Evolutionary conservation across 1,140 invertebrate genomes (phyloP), one percentile per base, ranked within the genome.

Genomic region (Piezodorus guildinii): DNA sequence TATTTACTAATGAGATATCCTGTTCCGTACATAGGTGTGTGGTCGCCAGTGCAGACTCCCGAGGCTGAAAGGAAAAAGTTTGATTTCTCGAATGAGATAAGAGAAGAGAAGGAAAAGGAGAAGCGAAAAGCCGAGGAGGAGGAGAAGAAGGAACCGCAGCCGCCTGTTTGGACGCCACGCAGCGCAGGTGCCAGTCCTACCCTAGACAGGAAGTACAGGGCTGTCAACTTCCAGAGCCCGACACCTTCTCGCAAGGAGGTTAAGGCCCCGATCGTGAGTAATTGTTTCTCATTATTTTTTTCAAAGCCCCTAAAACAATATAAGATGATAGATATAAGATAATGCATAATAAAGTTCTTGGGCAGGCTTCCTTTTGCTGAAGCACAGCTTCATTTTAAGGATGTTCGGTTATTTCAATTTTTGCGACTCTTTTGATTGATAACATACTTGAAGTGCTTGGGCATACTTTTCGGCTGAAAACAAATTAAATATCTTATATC

Each of bases 161-260:
- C 81, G 39, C 78, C 85, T 5, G 77, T 90, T 62, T 91, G 88
- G 88, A 83, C 83, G 2, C 87, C 88, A 5, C 81, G 79, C 68
- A 85, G 80, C 73, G 82, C 77, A 25, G 79, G 78, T 52, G 75
- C 84, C 2, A 85, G 83, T 71, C 85, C 85, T 2, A 74, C 76
- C 21, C 73, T 75, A 64, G 81, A 85, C 69, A 83, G 77, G 78
- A 86, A 82, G 70, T 90, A 88, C 74, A 78, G 84, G 65, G 85
- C 88, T 1, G 84, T 91, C 34, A 81, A 80, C 67, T 91, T 91
- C 72, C 86, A 90, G 68, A 82, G 84, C 69, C 82, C 84, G 65
- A 76, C 83, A 69, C 74, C 86, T 71, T 75, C 78, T 25, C 75
- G 84, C 39, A 79, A 77, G 51, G 49, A 62, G 25, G n/a, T 56